These are phyloP conservation scores for Solen grandis DNA, from an alignment of 1,140 invertebrate genomes.

Conservation along the genomic window DNA sequence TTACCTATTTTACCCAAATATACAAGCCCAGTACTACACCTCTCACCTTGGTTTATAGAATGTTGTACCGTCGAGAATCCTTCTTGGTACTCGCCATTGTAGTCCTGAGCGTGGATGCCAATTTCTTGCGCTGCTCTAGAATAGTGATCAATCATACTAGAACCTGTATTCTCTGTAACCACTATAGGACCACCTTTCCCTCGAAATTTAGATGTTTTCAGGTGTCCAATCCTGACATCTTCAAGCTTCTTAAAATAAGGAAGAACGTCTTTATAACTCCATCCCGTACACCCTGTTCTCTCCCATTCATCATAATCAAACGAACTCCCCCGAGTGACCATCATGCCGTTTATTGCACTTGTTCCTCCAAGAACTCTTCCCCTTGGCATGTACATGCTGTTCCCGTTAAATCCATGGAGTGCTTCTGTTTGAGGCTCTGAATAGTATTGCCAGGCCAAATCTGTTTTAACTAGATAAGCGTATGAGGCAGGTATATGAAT, in stretches of 20 bases:
- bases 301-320: slow-evolving; percentile 93
- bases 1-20: neutral
- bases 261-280: slow-evolving; percentile 4
- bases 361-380: slow-evolving; percentile 82
- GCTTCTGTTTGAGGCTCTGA: slow-evolving; percentile 89
- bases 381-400: slow-evolving; percentile 84
- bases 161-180: too few relatives aligned
- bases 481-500: slow-evolving; percentile 61
- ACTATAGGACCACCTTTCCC: neutral
- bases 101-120: slow-evolving; percentile 78
- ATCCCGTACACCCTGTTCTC: slow-evolving; percentile 84
- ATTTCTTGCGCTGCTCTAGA: neutral
- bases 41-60: neutral
- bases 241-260: slow-evolving; percentile 84
- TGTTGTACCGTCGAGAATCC: neutral
- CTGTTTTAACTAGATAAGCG: slow-evolving; percentile 19
- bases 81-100: slow-evolving; percentile 13
- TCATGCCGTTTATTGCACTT: slow-evolving; percentile 73
- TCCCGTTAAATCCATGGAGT: neutral
- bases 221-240: neutral
- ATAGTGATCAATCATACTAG: neutral
- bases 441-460: slow-evolving; percentile 94
- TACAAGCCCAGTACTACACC: neutral
- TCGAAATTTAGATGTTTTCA: too few relatives aligned
- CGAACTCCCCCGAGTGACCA: slow-evolving; percentile 93